Percentiles rank a stretch among this genome's conserved stretches.
Conservation (phyloP, 2,888 invertebrate species). For the Tenthredo livida region DNA sequence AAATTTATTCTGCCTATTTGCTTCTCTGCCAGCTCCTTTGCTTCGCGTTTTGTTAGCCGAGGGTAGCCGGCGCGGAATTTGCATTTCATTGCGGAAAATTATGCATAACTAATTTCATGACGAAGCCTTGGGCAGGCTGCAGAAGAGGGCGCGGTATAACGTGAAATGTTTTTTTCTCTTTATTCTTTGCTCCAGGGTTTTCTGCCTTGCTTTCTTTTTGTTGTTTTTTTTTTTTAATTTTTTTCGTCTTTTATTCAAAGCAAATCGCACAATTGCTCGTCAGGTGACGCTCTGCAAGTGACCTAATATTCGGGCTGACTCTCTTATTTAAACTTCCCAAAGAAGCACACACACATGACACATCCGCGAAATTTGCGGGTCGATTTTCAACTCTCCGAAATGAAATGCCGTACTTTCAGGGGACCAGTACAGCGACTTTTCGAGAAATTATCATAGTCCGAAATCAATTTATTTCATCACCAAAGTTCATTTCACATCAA, state of each 20-base stretch:
- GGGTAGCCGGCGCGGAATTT: slow-evolving; percentile 42
- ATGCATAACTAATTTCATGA: slow-evolving; percentile 57
- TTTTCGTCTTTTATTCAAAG: background rate
- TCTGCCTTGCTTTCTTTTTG: background rate
- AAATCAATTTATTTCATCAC: too few relatives aligned
- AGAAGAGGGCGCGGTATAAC: background rate
- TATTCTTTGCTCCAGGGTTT: background rate
- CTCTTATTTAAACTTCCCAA: slow-evolving; percentile 55
- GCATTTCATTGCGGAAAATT: slow-evolving; percentile 57
- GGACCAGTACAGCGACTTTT: too few relatives aligned
- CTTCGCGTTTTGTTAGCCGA: slow-evolving; percentile 40
- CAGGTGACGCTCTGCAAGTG: slow-evolving; percentile 5
- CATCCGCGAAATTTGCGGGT: background rate
- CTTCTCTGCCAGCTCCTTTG: slow-evolving; percentile 30
- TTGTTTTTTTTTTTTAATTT: background rate
- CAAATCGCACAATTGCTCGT: slow-evolving; percentile 13
- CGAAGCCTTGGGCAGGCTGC: slow-evolving; percentile 34
- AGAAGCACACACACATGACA: background rate
- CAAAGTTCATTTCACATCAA: too few relatives aligned
- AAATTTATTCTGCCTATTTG: slow-evolving; percentile 23
- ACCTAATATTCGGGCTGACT: background rate
- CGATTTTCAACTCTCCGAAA: background rate
- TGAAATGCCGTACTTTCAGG: too few relatives aligned
- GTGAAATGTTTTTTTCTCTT: slow-evolving; percentile 20
- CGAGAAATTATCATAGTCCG: too few relatives aligned